Evolutionary conservation across 2,888 invertebrate species (phyloP).

Genomic region (Oegoconia quadripuncta): DNA sequence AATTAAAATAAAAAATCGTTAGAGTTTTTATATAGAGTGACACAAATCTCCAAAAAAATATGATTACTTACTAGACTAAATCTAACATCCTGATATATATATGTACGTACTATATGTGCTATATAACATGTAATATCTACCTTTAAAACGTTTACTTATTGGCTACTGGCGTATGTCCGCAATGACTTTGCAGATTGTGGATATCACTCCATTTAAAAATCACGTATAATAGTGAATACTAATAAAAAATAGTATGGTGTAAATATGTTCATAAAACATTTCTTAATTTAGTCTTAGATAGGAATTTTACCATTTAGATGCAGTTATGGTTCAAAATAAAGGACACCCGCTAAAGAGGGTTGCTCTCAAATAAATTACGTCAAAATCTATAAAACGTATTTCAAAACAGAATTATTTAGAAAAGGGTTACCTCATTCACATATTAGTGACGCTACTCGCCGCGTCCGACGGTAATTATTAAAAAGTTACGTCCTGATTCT

Average conservation of each 20-base stretch:
- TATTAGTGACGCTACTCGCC: conserved; percentile 73
- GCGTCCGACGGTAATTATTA: conserved; percentile 67
- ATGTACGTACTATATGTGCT: too few relatives aligned
- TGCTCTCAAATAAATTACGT: conserved; percentile 63
- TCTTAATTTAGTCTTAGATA: background rate
- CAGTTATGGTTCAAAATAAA: conserved; percentile 25
- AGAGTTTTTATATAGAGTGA: too few relatives aligned
- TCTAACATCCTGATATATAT: too few relatives aligned
- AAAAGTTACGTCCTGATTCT: conserved; percentile 49
- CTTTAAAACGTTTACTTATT: background rate
- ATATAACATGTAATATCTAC: too few relatives aligned
- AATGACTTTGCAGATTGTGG: too few relatives aligned
- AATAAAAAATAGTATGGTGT: too few relatives aligned
- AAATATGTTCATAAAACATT: background rate
- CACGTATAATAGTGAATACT: too few relatives aligned
- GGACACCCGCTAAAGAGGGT: conserved; percentile 46
- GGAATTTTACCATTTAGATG: background rate
- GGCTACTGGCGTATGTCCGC: too few relatives aligned
- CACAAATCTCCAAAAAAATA: too few relatives aligned
- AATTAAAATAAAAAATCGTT: too few relatives aligned
- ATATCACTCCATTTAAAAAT: too few relatives aligned
- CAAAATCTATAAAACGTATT: conserved; percentile 66
- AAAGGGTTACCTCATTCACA: conserved; percentile 64
- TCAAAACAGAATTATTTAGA: conserved; percentile 71
- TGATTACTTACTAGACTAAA: too few relatives aligned